Evolutionary conservation across 2,888 invertebrate genomes (phyloP), one percentile per base, ranked within the genome.

Genomic region (Alloscopus bannaensis): DNA sequence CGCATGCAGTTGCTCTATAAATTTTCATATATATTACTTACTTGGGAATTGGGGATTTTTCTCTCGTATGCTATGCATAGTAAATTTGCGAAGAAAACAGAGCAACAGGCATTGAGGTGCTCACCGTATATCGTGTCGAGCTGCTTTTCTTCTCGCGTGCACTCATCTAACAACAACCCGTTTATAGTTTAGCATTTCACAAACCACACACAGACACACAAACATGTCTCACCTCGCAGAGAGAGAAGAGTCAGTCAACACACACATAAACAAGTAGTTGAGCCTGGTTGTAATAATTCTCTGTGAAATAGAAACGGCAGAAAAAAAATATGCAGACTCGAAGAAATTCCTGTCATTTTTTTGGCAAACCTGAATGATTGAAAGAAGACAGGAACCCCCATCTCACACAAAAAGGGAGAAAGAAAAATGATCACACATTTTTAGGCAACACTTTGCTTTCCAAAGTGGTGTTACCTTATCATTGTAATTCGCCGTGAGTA

Each of bases 401-500:
- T n/a, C n/a, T n/a, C n/a, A n/a, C n/a, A n/a, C n/a, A n/a, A n/a
- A n/a, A n/a, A n/a, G 8, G 47, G n/a, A 47, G 18, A 47, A 18
- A 47, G 47, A 47, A 47, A 47, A n/a, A 47, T 13, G 47, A 47
- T 36, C 16, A 52, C 52, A 22, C 2, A 16, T 52, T 52, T 20
- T 4, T 22, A n/a, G n/a, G n/a, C n/a, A n/a, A n/a, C 52, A 22
- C 22, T 52, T 22, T 8, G 11, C 24, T 52, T 22, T n/a, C n/a
- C 6, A 52, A 24, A 52, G n/a, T 22, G 24, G 18, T 36, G 36
- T 59, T 59, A 40, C 40, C 60, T 2, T 13, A 40, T 60, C 40
- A 60, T 60, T 40, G 18, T 22, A 60, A 60, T 60, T 60, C 60
- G n/a, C n/a, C n/a, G n/a, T n/a, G n/a, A n/a, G n/a, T n/a, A n/a